Evolutionary conservation across 2,888 invertebrate species (phyloP).

Genomic region (Rhagonycha fulva): DNA sequence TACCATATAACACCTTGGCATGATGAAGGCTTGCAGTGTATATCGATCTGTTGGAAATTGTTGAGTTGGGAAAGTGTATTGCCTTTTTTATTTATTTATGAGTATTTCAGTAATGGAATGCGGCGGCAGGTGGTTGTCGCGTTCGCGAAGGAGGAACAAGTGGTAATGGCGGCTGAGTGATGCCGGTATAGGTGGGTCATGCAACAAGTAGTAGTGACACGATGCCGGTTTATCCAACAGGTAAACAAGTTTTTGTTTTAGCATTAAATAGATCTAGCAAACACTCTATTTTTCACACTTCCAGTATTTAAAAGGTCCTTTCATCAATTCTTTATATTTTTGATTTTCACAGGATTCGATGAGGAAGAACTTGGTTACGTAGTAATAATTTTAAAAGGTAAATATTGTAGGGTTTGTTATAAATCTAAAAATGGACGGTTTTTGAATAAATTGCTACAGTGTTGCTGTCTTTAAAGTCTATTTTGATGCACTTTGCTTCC

Average conservation of each 20-base stretch:
- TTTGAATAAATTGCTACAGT: constrained; percentile 4
- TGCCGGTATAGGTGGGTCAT: constrained; percentile 48
- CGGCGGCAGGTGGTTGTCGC: constrained; percentile 51
- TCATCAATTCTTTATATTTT: background rate
- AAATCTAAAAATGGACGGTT: constrained; percentile 25
- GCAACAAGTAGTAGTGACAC: constrained; percentile 53
- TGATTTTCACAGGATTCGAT: background rate
- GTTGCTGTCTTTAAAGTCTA: background rate
- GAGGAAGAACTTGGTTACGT: constrained; percentile 21
- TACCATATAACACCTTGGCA: constrained; percentile 80
- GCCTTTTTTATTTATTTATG: constrained; percentile 27
- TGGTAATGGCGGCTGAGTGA: constrained; percentile 43
- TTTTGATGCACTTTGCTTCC: background rate
- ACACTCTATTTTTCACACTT: background rate
- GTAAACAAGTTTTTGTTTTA: constrained; percentile 48
- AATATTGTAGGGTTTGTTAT: constrained; percentile 15
- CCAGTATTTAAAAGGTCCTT: background rate
- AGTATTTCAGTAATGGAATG: constrained; percentile 34
- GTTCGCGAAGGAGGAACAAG: constrained; percentile 42
- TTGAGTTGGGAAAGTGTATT: constrained; percentile 19
- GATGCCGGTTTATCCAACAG: constrained; percentile 50
- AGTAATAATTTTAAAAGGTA: constrained; percentile 1
- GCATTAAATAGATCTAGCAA: constrained; percentile 1
- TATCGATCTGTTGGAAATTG: constrained; percentile 20
- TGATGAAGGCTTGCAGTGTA: constrained; percentile 48